These are phyloP conservation scores for Amaurobius ferox DNA, from an alignment of 2,888 invertebrate genomes.

Conservation along the genomic window DNA sequence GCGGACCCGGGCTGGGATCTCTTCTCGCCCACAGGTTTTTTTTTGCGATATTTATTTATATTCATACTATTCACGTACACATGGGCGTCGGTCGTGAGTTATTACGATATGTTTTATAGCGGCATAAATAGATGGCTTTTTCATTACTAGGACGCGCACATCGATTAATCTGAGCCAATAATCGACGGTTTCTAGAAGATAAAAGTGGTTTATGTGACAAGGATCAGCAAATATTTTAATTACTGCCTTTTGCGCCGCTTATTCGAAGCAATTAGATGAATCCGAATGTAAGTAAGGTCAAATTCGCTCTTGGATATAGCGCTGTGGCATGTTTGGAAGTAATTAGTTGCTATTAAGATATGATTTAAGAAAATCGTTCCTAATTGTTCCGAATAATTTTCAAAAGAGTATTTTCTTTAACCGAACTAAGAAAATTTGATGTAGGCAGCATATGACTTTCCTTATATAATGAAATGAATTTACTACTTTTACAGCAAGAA, in stretches of 20 bases:
- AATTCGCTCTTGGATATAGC: no score
- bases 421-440: no score
- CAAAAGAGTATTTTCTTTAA: no score
- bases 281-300: no score
- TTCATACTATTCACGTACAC: constrained; percentile 22
- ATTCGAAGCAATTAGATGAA: not conserved
- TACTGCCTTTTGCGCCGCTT: not conserved
- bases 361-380: no score
- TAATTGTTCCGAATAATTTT: no score
- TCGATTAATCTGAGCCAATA: constrained; percentile 15
- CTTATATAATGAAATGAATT: no score
- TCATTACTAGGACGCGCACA: not conserved
- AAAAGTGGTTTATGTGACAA: not conserved
- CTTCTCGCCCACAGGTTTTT: constrained; percentile 29
- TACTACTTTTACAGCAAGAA: no score
- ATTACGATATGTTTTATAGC: constrained; percentile 20
- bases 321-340: no score
- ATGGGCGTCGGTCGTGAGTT: constrained; percentile 12
- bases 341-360: no score
- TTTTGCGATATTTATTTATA: constrained; percentile 13
- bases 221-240: constrained; percentile 1
- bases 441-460: no score
- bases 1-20: constrained; percentile 29
- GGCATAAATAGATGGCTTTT: constrained; percentile 12
- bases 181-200: not conserved